Percentiles rank a stretch among this genome's conserved stretches.
Evolutionary conservation across 2,797 vertebrate species (phyloP).

Genomic region (Phoeniculus purpureus): DNA sequence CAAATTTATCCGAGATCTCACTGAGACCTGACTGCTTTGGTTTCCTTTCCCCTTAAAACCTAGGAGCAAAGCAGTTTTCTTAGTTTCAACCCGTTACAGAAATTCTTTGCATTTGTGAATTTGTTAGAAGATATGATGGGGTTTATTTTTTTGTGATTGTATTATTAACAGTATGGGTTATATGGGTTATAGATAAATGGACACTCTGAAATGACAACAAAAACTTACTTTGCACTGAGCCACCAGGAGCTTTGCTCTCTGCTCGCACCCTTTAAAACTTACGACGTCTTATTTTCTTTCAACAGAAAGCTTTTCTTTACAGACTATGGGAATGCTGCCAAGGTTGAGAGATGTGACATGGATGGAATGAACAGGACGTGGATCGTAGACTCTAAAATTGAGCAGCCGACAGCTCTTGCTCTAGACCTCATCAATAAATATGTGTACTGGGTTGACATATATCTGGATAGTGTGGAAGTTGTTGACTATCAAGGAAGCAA

Average conservation of each 20-base stretch:
- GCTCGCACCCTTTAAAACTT: slow-evolving; percentile 25
- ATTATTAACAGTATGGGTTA: slow-evolving; percentile 5
- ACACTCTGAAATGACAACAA: slow-evolving; percentile 9
- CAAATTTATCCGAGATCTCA: too few relatives aligned
- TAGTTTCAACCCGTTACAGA: too few relatives aligned
- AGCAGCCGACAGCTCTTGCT: slow-evolving; percentile 90
- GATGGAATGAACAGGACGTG: slow-evolving; percentile 93
- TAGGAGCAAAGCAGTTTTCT: too few relatives aligned
- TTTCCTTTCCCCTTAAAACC: too few relatives aligned
- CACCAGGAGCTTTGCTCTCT: slow-evolving; percentile 13
- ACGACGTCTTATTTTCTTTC: slow-evolving; percentile 74
- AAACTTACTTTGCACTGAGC: slow-evolving; percentile 46
- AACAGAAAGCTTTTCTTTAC: slow-evolving; percentile 97
- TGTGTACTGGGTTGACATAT: slow-evolving; percentile 96
- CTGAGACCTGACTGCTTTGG: too few relatives aligned
- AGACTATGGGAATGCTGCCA: slow-evolving; percentile 92
- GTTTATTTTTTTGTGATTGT: slow-evolving; percentile 42
- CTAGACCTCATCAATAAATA: slow-evolving; percentile 93
- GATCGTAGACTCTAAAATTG: slow-evolving; percentile 89
- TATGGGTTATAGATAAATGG: slow-evolving; percentile 37
- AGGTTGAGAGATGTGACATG: slow-evolving; percentile 96
- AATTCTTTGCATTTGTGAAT: not conserved
- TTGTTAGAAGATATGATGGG: not conserved
- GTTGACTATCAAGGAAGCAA: slow-evolving; percentile 93
- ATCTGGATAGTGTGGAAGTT: slow-evolving; percentile 92